These are phyloP conservation scores for Albula glossodonta DNA, from an alignment of 2,113 vertebrate genomes.

Conservation along the genomic window DNA sequence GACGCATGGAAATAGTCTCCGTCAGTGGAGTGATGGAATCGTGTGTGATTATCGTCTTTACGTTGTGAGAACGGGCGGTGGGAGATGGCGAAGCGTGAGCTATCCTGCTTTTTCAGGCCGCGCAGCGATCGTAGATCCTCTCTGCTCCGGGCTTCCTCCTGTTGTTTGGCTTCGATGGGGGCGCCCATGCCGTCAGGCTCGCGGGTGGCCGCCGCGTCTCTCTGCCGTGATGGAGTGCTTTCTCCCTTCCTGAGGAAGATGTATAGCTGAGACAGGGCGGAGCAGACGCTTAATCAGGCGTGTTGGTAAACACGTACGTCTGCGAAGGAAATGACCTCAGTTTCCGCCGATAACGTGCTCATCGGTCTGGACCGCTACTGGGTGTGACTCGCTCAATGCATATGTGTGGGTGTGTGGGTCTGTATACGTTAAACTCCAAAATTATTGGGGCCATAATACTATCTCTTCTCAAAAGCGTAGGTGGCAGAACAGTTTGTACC, in stretches of 20 bases:
- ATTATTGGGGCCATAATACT: no score
- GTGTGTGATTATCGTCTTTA: no score
- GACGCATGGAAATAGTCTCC: not conserved
- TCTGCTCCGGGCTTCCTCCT: not conserved
- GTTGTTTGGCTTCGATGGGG: not conserved
- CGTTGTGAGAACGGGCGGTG: not conserved
- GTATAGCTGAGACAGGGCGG: slow-evolving; percentile 20
- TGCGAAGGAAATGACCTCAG: slow-evolving; percentile 58
- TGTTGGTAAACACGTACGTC: slow-evolving; percentile 58
- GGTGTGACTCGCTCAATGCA: slow-evolving; percentile 35
- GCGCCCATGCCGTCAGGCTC: slow-evolving; percentile 1
- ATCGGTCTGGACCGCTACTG: slow-evolving; percentile 41
- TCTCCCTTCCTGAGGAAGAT: slow-evolving; percentile 19
- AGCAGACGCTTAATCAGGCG: slow-evolving; percentile 38
- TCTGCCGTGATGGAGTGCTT: slow-evolving; percentile 47
- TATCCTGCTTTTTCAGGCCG: no score
- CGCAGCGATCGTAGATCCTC: not conserved
- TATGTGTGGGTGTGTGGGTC: not conserved
- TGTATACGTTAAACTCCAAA: not conserved
- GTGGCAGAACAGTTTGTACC: no score
- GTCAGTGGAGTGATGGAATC: not conserved
- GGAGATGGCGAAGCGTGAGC: no score
- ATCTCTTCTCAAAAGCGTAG: no score
- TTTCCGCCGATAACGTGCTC: slow-evolving; percentile 39
- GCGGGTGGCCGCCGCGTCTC: slow-evolving; percentile 29